Evolutionary conservation across 2,888 invertebrate species (phyloP).

Genomic region (Reticulitermes lucifugus): DNA sequence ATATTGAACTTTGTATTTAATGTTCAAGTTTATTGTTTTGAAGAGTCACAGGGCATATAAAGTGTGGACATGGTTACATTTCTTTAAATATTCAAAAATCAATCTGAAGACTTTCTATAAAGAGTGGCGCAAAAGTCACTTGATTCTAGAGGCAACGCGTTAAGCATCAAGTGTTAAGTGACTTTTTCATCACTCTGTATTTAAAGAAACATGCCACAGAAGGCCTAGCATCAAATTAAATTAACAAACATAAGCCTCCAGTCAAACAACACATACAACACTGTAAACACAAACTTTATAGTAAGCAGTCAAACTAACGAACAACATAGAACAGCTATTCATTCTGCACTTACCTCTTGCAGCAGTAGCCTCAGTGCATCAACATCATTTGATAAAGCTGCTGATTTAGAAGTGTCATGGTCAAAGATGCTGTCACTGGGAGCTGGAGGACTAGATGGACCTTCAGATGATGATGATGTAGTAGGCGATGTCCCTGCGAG

Average conservation of each 20-base stretch:
- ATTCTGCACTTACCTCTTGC: constrained; percentile 74
- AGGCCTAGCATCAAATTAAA: not conserved
- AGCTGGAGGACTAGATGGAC: constrained; percentile 48
- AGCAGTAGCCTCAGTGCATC: constrained; percentile 79
- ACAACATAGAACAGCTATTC: not conserved
- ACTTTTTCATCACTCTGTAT: too few species aligned
- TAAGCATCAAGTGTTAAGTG: too few species aligned
- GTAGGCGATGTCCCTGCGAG: constrained; percentile 54
- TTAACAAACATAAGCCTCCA: not conserved
- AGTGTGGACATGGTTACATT: too few species aligned
- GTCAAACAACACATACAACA: not conserved
- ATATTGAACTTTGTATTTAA: too few species aligned
- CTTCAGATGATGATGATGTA: constrained; percentile 61
- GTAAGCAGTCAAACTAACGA: not conserved
- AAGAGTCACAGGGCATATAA: too few species aligned
- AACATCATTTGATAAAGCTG: constrained; percentile 68
- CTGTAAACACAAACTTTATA: not conserved
- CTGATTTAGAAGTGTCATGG: constrained; percentile 47
- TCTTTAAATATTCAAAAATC: too few species aligned
- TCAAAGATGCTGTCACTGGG: constrained; percentile 48
- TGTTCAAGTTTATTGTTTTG: too few species aligned
- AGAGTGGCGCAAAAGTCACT: too few species aligned
- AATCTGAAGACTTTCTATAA: too few species aligned
- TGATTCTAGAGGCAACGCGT: too few species aligned
- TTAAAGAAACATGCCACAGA: too few species aligned